Conservation (phyloP, 1,140 invertebrate genomes). For the Onthophagus taurus region DNA sequence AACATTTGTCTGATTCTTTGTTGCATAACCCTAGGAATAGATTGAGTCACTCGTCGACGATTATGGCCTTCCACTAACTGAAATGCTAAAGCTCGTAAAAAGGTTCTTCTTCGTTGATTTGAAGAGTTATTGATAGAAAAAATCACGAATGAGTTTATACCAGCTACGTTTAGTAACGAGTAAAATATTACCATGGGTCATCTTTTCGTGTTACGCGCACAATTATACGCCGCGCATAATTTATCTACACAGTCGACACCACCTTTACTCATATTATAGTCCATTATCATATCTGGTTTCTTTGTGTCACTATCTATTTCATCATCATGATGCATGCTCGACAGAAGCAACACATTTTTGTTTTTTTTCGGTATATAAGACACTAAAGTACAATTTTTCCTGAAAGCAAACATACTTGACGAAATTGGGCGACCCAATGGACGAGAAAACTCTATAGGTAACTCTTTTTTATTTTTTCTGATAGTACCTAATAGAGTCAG, state of each 20-base stretch:
- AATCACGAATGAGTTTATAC: constrained; percentile 7
- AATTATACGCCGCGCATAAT: constrained; percentile 14
- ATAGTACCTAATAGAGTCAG: constrained; percentile 27
- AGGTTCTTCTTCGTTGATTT: too few relatives aligned
- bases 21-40: too few relatives aligned
- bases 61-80: too few relatives aligned
- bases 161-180: constrained; percentile 8
- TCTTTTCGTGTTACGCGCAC: constrained; percentile 9
- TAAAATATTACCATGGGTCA: constrained; percentile 16
- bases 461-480: constrained; percentile 27
- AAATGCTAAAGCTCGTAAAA: too few relatives aligned
- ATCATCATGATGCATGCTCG: constrained; percentile 9
- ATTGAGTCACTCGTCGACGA: too few relatives aligned
- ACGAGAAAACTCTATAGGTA: constrained; percentile 14
- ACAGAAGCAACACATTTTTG: constrained; percentile 9
- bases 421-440: background rate
- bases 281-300: constrained; percentile 10
- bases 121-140: background rate
- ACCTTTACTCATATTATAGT: constrained; percentile 15
- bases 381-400: background rate
- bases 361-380: constrained; percentile 9
- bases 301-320: background rate
- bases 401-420: background rate
- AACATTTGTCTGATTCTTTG: too few relatives aligned
- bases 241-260: constrained; percentile 10